Base-by-base conservation (phyloP, 1,140 invertebrate species). In the Zeugodacus cucurbitae region DNA sequence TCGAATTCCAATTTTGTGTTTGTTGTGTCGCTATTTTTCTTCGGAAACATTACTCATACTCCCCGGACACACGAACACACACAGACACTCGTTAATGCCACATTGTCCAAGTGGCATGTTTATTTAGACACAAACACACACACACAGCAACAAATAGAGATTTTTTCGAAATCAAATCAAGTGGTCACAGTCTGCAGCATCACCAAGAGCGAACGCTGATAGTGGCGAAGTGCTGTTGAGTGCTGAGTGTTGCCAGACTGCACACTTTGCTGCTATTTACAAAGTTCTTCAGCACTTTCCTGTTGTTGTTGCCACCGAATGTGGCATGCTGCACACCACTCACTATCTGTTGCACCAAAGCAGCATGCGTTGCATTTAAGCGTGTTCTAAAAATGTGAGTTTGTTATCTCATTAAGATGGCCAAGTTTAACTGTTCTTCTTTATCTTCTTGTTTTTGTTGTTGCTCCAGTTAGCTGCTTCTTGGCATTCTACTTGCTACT, bases 151-250 rank as follows among this genome's bases (percentile, higher is more conserved):
- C 4, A 11, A 4, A 20, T 11, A 54, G 14, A 20, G 2, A 48
- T 34, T 82, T 82, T 54, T 82, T 82, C 74, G n/a, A 82, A 82
- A 82, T 82, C 74, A 82, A 82, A 82, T 82, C 74, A 82, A 82
- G 74, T 82, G 74, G 74, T 82, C 74, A 82, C 74, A 82, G 74
- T 82, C 74, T 82, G 74, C 74, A 48, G 74, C 74, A 64, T 58
- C 86, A 37, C 57, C 86, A 64, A 87, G 59, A 44, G 58, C 7
- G 59, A 44, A 22, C 7, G n/a, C 58, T 54, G 48, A 54, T 54
- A 54, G 58, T 26, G 57, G n/a, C n/a, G n/a, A n/a, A 59, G 2
- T 59, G 22, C 11, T 48, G 58, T 1, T 59, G 58, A 26, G 22
- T 4, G 58, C 7, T 62, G 58, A 62, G 86, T 64, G n/a, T n/a